Evolutionary conservation across 2,797 vertebrate genomes (phyloP).

Genomic region (Limosa lapponica): DNA sequence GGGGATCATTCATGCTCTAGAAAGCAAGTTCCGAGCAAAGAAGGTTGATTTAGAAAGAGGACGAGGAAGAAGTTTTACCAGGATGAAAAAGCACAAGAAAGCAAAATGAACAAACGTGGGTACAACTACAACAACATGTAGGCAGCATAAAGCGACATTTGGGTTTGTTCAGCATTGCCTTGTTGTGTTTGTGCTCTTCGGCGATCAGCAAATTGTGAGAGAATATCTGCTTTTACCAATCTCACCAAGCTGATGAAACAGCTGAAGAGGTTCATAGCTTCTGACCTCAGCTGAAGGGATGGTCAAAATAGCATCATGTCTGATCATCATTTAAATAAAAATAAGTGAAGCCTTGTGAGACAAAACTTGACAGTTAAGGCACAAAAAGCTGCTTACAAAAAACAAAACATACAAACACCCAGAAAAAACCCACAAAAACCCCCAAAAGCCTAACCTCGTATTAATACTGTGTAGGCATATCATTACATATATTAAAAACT

Average conservation of each 20-base stretch:
- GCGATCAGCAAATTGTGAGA: neutral
- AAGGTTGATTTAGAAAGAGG: neutral
- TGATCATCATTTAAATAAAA: conserved; percentile 7
- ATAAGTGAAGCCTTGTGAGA: neutral
- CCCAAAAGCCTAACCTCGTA: neutral
- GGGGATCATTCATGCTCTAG: neutral
- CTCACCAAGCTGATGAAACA: neutral
- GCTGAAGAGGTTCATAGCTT: neutral
- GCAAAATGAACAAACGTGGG: neutral
- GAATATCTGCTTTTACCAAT: neutral
- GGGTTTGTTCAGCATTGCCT: neutral
- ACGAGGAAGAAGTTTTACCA: neutral
- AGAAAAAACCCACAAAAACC: fast-evolving
- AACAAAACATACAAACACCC: fast-evolving
- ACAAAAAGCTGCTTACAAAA: neutral
- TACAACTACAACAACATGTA: neutral
- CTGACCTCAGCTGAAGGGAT: neutral
- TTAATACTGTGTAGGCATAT: neutral
- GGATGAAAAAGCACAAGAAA: neutral
- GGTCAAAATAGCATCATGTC: neutral
- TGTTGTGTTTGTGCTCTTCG: neutral
- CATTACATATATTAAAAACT: neutral
- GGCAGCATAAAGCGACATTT: neutral
- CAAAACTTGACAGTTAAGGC: neutral
- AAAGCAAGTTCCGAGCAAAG: neutral